Conservation (phyloP, 2,113 vertebrate genomes). For the Mola mola region DNA sequence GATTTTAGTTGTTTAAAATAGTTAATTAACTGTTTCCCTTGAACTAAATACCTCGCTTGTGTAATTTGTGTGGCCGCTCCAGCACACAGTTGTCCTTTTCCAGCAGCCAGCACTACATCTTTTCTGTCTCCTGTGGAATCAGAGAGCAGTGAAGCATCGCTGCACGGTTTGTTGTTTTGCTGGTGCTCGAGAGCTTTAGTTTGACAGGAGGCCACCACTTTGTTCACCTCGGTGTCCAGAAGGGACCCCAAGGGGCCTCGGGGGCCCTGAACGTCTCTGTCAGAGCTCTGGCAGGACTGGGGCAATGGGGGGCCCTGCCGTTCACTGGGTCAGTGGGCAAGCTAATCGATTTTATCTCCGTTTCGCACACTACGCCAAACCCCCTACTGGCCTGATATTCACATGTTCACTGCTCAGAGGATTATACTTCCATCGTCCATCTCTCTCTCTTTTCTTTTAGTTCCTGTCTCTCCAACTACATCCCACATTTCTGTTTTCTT, state of each 20-base stretch:
- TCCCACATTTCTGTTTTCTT: slow-evolving; percentile 40
- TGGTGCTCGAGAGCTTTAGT: slow-evolving; percentile 71
- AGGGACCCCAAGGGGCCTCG: slow-evolving; percentile 59
- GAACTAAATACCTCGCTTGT: neutral
- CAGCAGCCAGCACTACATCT: slow-evolving; percentile 53
- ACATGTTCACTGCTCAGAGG: slow-evolving; percentile 64
- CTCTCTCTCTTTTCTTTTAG: slow-evolving; percentile 2
- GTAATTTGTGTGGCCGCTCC: slow-evolving; percentile 10
- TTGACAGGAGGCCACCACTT: slow-evolving; percentile 79
- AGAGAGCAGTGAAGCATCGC: slow-evolving; percentile 70
- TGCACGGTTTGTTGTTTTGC: slow-evolving; percentile 73
- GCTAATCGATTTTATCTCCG: slow-evolving; percentile 98
- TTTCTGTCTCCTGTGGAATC: slow-evolving; percentile 73
- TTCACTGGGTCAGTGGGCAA: slow-evolving; percentile 94
- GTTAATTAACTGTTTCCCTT: slow-evolving; percentile 5
- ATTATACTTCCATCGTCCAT: slow-evolving; percentile 56
- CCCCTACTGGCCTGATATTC: slow-evolving; percentile 70
- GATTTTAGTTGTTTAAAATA: slow-evolving; percentile 18
- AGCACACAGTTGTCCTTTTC: slow-evolving; percentile 49
- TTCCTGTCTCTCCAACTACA: slow-evolving; percentile 24
- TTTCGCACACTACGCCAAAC: slow-evolving; percentile 69
- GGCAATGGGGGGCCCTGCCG: slow-evolving; percentile 66
- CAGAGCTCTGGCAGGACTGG: slow-evolving; percentile 64
- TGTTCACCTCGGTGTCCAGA: slow-evolving; percentile 78
- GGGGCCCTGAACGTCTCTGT: slow-evolving; percentile 71